Base-by-base conservation (phyloP, 1,140 invertebrate genomes). In the Eriosoma lanigerum region DNA sequence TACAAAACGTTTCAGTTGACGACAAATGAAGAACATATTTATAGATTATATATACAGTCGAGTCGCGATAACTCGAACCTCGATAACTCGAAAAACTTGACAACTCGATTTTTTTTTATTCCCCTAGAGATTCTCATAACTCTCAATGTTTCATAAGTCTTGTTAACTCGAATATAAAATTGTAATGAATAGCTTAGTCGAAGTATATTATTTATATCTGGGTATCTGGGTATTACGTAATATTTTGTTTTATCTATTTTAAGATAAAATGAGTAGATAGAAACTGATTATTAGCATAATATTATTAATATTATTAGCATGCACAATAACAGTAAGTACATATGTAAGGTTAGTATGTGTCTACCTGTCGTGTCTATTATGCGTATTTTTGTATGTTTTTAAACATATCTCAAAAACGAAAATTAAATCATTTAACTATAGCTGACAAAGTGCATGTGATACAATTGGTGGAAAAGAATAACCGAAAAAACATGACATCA, bases 361-460 rank as follows among this genome's bases (percentile, higher is more conserved):
- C 17, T 52, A 52, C 50, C 50, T 52, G 50, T 52, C n/a, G n/a
- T 54, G 52, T 54, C 2, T n/a, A 6, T 21, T 6, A 6, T 38
- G 32, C 32, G 32, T 38, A 38, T 38, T 38, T 54, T 58, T 24
- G 21, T 10, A 24, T 58, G 3, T 58, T 29, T 60, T 60, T 60
- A 60, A 60, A 60, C 26, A 60, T 60, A 24, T 60, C 26, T 60
- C 24, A 60, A 60, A 60, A 60, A 60, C 26, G 24, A 60, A 29
- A 60, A 29, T 29, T 29, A 60, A 60, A 60, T 4, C 15, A 29
- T 60, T 60, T 15, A 29, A 60, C 58, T 29, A 17, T 29, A 29
- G 58, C 24, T 62, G 58, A 62, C 15, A 62, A 62, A 62, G 58
- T 62, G 17, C 15, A 26, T 9, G 24, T 26, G n/a, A 58, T 26